Conservation (phyloP, 2,888 invertebrate species). For the Lydus trimaculatus region DNA sequence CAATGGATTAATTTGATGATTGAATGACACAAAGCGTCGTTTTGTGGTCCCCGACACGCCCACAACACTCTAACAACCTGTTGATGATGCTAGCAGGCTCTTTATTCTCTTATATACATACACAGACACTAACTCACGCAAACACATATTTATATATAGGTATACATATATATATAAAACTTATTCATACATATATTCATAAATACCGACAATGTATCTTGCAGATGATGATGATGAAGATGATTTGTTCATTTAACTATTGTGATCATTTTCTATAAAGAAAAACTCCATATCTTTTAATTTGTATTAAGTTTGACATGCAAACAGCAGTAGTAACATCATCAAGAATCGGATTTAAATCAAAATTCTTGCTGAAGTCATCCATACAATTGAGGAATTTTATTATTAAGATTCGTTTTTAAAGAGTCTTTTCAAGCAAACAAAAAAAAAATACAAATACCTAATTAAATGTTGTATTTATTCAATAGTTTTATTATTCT, state of each 20-base stretch:
- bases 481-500: neutral
- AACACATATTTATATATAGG: neutral
- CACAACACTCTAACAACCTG: slow-evolving; percentile 53
- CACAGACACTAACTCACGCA: slow-evolving; percentile 22
- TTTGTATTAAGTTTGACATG: slow-evolving; percentile 1
- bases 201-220: neutral
- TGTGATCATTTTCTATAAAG: too few species aligned
- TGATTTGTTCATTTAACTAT: neutral
- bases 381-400: neutral
- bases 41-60: slow-evolving; percentile 51
- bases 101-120: slow-evolving; percentile 37
- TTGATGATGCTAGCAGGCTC: slow-evolving; percentile 46
- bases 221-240: neutral
- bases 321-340: neutral
- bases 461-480: neutral
- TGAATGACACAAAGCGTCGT: slow-evolving; percentile 57
- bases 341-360: slow-evolving; percentile 1
- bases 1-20: slow-evolving; percentile 57
- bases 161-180: neutral
- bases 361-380: neutral
- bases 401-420: neutral
- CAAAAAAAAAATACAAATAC: neutral
- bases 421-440: neutral
- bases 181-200: neutral
- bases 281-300: neutral